Conservation (phyloP, 2,888 invertebrate species). For the Mythimna vitellina region DNA sequence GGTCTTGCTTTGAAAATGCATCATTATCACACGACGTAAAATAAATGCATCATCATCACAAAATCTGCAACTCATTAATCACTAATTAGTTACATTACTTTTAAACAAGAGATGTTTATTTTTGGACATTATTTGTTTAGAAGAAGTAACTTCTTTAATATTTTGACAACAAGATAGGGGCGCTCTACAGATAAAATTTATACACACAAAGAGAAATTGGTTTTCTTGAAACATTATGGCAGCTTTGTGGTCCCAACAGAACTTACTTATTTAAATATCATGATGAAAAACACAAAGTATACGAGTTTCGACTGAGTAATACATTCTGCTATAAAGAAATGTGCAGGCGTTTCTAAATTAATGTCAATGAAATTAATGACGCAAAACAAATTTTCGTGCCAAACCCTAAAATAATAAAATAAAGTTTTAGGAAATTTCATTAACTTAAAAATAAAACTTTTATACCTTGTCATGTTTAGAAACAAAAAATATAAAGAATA, state of each 20-base stretch:
- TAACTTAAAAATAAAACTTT: not conserved
- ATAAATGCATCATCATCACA: too few species aligned
- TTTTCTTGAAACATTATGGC: constrained; percentile 59
- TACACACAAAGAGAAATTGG: constrained; percentile 52
- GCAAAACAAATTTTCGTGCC: not conserved
- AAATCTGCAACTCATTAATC: too few species aligned
- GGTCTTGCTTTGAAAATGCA: too few species aligned
- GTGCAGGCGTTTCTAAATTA: constrained; percentile 26
- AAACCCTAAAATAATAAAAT: too few species aligned
- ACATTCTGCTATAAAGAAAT: constrained; percentile 45
- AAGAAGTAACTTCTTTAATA: too few species aligned
- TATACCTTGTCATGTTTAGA: not conserved
- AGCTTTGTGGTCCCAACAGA: constrained; percentile 64
- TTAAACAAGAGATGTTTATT: not conserved
- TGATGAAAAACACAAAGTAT: constrained; percentile 43
- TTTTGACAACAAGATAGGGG: not conserved
- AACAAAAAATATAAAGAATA: too few species aligned
- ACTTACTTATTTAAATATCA: constrained; percentile 64
- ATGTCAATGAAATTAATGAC: constrained; percentile 6
- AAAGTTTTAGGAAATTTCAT: too few species aligned
- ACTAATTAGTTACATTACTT: too few species aligned
- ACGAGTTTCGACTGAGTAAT: constrained; percentile 33
- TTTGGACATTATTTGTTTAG: not conserved
- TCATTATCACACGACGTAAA: too few species aligned
- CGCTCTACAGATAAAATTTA: constrained; percentile 6